phyloP scores from a whole-genome alignment of 2,797 vertebrate species.

The Falco rusticolus region DNA sequence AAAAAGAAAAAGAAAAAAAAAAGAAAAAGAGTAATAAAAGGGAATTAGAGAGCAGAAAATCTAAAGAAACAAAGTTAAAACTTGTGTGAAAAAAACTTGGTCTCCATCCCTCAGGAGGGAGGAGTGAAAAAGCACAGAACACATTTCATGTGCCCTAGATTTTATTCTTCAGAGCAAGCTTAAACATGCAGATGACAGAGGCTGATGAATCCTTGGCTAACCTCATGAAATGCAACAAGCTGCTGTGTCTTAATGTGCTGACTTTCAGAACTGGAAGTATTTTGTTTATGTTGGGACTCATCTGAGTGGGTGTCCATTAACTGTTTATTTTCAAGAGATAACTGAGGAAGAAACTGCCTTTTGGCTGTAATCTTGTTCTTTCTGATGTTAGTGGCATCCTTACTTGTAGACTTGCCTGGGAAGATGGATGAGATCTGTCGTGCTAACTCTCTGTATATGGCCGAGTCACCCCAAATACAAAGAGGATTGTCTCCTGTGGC shows the following conservation, averaged over 20 bases:
- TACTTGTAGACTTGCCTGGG: neutral
- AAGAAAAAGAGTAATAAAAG: neutral
- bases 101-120: neutral
- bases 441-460: neutral
- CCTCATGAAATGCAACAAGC: neutral
- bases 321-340: slow-evolving; percentile 6
- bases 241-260: neutral
- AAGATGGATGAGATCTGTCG: neutral
- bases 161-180: neutral
- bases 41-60: neutral
- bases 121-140: neutral
- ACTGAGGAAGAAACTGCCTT: neutral
- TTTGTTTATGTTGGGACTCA: neutral
- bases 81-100: neutral
- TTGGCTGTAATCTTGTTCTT: neutral
- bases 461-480: rapidly evolving
- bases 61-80: neutral
- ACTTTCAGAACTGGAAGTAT: neutral
- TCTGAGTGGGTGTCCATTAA: neutral
- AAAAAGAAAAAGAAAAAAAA: neutral
- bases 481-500: neutral
- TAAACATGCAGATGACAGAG: neutral
- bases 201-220: neutral
- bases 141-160: rapidly evolving
- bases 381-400: neutral